Base-by-base conservation (phyloP, 2,888 invertebrate species). In the Drosophila sordidula region DNA sequence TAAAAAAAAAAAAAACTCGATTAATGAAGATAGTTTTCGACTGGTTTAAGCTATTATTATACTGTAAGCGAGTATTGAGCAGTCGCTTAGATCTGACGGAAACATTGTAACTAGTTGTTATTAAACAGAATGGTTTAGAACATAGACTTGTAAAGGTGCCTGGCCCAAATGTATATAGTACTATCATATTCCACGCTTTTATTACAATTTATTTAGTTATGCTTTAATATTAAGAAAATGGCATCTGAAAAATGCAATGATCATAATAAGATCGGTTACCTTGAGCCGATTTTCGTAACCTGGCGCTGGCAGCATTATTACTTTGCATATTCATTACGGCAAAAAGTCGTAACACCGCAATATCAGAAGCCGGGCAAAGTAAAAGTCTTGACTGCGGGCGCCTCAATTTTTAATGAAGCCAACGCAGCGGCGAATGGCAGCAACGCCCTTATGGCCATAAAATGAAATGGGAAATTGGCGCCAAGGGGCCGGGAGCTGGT, bases 361-460 rank as follows among this genome's bases (percentile, higher is more conserved):
- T 58, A 71, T 66, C 56, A 61, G 62, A 44, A 59, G 69, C 32
- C 54, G 62, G 64, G 44, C 45, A 69, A 73, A 61, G 61, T 65
- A 58, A 69, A 65, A 69, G 70, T 70, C 70, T 57, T 78, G 64
- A 70, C 75, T 77, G 75, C 62, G 58, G 55, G 64, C 73, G 46
- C 39, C 68, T 75, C 70, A 75, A 78, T 76, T 78, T 78, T 76
- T 76, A 78, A 78, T 78, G 75, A 65, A 69, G 64, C 69, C 56
- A 72, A 58, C 58, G 54, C 49, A 69, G 70, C 39, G 16, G 9
- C 42, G n/a, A 25, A 26, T 8, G 16, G 46, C 38, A 41, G 46
- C 41, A 39, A 45, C 36, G 59, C 49, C 74, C 58, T 70, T 44
- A 41, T 59, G 74, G 66, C 61, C 73, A 68, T 75, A 77, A 75